Base-by-base conservation (phyloP, 1,140 invertebrate genomes). In the Cyclargus thomasi region DNA sequence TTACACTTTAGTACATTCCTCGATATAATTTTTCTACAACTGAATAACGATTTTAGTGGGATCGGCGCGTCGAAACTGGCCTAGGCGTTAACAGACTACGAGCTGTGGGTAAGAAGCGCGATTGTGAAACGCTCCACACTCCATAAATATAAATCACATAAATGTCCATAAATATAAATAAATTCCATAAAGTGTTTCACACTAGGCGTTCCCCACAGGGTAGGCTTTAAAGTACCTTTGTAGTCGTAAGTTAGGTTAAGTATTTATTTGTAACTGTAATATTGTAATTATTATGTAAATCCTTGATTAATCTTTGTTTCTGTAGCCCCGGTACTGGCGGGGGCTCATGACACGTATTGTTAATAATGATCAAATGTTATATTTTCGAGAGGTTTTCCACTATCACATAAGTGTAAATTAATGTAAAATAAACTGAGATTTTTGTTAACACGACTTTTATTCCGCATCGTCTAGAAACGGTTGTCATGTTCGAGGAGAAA, bases 361-460 rank as follows among this genome's bases (percentile, higher is more conserved):
- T 57, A 57, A 55, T 59, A 59, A 59, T 59, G 55, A 59, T 59
- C 55, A 78, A 77, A 82, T 81, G 81, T 88, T 86, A 84, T 82
- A 83, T 85, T 84, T 59, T 85, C 80, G 72, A 79, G 80, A 81
- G 76, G 82, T 84, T 82, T 83, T 80, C 78, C 74, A 78, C 74
- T 77, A 73, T 85, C 80, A 83, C 76, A 86, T 81, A 82, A 81
- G 78, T 90, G 87, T 90, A 90, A 89, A 90, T 86, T 90, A 85
- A 86, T 88, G 87, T 90, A 90, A 90, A 90, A 88, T 88, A 86
- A 90, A 89, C 72, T 77, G 85, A 86, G 82, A 89, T 88, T 86
- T 86, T 87, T 89, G 84, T 88, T 89, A 85, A 83, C 67, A 66
- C 18, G 22, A 20, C 57, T 39, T 36, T 20, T 36, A 59, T 36